These are phyloP conservation scores for Diadophis punctatus DNA, from an alignment of 2,113 vertebrate genomes.

Conservation along the genomic window DNA sequence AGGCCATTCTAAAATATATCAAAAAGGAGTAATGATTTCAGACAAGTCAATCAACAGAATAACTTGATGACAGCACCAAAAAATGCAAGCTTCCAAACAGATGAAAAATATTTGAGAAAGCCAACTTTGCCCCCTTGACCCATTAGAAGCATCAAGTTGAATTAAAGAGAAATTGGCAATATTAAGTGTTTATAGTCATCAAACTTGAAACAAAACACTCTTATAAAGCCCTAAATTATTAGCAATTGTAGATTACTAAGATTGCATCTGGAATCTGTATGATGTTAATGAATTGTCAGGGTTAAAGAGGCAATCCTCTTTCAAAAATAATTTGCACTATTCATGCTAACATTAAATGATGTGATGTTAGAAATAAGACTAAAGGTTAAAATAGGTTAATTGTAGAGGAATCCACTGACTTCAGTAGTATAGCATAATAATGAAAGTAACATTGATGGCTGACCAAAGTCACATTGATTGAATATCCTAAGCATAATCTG, in stretches of 20 bases:
- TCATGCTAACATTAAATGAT: slow-evolving; percentile 1
- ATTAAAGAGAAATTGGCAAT: slow-evolving; percentile 5
- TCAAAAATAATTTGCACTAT: slow-evolving; percentile 32
- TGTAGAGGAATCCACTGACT: not conserved
- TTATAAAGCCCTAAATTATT: not conserved
- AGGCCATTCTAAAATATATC: slow-evolving; percentile 46
- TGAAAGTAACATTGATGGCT: slow-evolving; percentile 17
- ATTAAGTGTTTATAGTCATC: not conserved
- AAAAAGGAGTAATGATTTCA: slow-evolving; percentile 26
- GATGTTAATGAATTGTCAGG: slow-evolving; percentile 9
- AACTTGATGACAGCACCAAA: not conserved
- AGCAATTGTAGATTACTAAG: slow-evolving; percentile 20
- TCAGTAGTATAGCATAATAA: slow-evolving; percentile 6
- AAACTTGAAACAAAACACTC: slow-evolving; percentile 22
- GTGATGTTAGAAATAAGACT: slow-evolving; percentile 17
- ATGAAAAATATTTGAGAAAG: slow-evolving; percentile 14
- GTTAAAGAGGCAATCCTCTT: slow-evolving; percentile 15
- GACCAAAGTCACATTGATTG: slow-evolving; percentile 20
- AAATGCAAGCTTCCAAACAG: slow-evolving; percentile 14
- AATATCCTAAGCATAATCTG: slow-evolving; percentile 10
- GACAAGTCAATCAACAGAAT: slow-evolving; percentile 8
- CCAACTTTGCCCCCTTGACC: slow-evolving; percentile 29
- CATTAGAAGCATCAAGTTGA: slow-evolving; percentile 10
- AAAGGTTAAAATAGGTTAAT: slow-evolving; percentile 29
- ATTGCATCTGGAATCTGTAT: slow-evolving; percentile 3